Conservation (phyloP, 2,113 vertebrate species). For the Motacilla alba region DNA sequence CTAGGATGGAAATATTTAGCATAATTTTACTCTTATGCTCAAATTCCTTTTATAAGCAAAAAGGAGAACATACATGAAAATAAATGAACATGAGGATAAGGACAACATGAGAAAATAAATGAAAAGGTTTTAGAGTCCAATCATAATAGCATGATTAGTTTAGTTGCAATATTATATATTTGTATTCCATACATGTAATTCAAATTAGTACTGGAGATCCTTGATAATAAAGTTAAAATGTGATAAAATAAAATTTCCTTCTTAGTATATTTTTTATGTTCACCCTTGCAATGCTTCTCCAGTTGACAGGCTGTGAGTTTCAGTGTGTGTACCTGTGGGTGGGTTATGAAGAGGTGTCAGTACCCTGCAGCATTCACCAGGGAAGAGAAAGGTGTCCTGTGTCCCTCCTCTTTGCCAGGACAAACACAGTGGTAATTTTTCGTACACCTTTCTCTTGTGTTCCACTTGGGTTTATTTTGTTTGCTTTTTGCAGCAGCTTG, state of each 20-base stretch:
- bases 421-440: not conserved
- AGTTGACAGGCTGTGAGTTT: not conserved
- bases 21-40: not conserved
- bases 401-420: not conserved
- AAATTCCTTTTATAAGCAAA: not conserved
- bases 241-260: not conserved
- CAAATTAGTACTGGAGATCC: not conserved
- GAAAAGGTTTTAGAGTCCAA: not conserved
- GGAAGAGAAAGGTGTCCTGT: not conserved
- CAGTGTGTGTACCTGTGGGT: not conserved
- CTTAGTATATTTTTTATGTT: not conserved
- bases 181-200: not conserved
- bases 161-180: not conserved
- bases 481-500: not conserved
- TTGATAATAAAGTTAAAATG: not conserved
- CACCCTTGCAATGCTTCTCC: not conserved
- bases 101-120: not conserved
- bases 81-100: not conserved
- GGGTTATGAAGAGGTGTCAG: not conserved
- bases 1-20: not conserved
- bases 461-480: not conserved
- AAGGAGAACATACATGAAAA: not conserved
- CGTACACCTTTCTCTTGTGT: not conserved
- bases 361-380: not conserved
- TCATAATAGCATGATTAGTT: not conserved